Percentiles rank a stretch among this genome's conserved stretches.
These are phyloP conservation scores for Emydoidea blandingii DNA, from an alignment of 2,797 vertebrate genomes.

Conservation along the genomic window DNA sequence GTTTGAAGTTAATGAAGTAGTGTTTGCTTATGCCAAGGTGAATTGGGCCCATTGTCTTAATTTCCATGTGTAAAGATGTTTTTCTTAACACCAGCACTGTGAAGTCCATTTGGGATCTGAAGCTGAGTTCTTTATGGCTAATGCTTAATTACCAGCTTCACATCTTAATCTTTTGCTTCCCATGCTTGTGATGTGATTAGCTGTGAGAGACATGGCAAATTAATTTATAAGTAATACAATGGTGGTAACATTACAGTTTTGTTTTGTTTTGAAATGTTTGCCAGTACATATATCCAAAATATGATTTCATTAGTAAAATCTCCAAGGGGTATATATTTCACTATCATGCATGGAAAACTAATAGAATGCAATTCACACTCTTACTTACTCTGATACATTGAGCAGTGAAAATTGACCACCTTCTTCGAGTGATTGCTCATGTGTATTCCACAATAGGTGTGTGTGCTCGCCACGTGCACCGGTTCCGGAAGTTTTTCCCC, in stretches of 20 bases:
- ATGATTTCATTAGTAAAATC: not conserved
- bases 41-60: no score
- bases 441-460: no score
- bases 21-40: not conserved
- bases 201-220: not conserved
- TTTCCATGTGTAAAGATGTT: not conserved
- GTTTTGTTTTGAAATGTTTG: not conserved
- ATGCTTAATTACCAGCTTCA: not conserved
- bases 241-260: not conserved
- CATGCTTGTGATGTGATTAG: not conserved
- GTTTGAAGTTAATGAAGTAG: not conserved
- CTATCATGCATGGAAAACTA: not conserved
- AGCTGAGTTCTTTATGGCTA: not conserved
- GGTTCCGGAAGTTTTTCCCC: no score
- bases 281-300: not conserved
- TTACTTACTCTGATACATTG: not conserved
- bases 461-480: no score
- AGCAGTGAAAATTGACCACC: not conserved
- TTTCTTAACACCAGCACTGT: not conserved
- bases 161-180: not conserved
- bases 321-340: not conserved
- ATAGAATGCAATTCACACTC: not conserved
- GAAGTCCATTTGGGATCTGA: not conserved
- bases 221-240: not conserved
- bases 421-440: no score